Conservation (phyloP, 92 coral and sea anemone species). For the Epizoanthus fatuus region DNA sequence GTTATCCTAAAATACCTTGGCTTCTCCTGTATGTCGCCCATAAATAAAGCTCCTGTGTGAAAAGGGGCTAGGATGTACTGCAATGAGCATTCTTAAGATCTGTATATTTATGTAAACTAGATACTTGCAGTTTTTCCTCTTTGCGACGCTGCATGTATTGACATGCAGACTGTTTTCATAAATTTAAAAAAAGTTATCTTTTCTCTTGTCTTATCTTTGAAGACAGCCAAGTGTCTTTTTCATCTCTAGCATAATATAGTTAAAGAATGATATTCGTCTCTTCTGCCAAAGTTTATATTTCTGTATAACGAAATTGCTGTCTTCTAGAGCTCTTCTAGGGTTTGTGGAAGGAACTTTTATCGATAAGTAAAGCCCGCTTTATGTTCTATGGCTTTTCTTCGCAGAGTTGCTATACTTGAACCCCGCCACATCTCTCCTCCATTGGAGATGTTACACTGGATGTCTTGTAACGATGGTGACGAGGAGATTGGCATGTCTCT, state of each 20-base stretch:
- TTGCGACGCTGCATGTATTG: too few species aligned
- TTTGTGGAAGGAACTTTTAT: slow-evolving; percentile 41
- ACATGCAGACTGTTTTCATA: too few species aligned
- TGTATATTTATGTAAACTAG: too few species aligned
- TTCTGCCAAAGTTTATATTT: background rate
- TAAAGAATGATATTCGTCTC: background rate
- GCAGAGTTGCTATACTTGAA: slow-evolving; percentile 94
- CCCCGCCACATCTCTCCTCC: slow-evolving; percentile 99
- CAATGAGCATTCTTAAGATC: too few species aligned
- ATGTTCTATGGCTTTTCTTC: slow-evolving; percentile 97
- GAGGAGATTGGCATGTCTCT: slow-evolving; percentile 99
- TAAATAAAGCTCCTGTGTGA: too few species aligned
- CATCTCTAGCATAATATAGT: background rate
- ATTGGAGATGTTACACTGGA: slow-evolving; percentile 95
- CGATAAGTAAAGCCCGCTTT: slow-evolving; percentile 88
- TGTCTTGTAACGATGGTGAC: slow-evolving; percentile 98
- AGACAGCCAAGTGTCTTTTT: background rate
- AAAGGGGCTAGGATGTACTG: too few species aligned
- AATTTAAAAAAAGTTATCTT: background rate
- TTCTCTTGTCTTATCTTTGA: background rate
- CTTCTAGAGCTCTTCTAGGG: background rate
- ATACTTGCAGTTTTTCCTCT: too few species aligned
- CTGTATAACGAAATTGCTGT: background rate
- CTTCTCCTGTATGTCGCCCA: too few species aligned
- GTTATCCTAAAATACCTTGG: too few species aligned